A percentile compares a stretch with the other conserved stretches of the same genome.
Conservation (phyloP, 2,113 vertebrate species). For the Aphyosemion australe region DNA sequence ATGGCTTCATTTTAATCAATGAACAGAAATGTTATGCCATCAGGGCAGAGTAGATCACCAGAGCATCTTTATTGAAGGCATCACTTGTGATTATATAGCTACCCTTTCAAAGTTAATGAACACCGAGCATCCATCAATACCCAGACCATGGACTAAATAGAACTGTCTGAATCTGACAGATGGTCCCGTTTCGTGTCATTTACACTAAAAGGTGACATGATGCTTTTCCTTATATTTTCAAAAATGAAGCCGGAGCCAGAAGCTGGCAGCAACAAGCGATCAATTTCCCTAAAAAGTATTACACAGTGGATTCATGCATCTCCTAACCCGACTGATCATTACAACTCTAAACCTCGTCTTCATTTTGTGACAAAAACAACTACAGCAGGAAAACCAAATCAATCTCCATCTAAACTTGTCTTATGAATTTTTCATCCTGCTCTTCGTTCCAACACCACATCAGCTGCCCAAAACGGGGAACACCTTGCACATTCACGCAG, state of each 20-base stretch:
- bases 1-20: slow-evolving; percentile 40
- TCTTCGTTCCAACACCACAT: neutral
- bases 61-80: slow-evolving; percentile 17
- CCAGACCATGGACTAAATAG: neutral
- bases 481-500: neutral
- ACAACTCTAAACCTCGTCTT: neutral
- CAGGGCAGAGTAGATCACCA: neutral
- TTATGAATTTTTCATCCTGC: slow-evolving; percentile 5
- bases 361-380: neutral
- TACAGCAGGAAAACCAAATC: neutral
- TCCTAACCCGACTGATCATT: no score
- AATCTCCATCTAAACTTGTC: neutral
- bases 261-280: no score
- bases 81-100: slow-evolving; percentile 24
- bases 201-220: slow-evolving; percentile 15
- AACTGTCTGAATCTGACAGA: slow-evolving; percentile 23
- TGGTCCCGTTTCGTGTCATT: slow-evolving; percentile 49
- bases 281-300: no score
- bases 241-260: slow-evolving; percentile 2
- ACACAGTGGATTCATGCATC: no score
- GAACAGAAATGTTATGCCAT: slow-evolving; percentile 9
- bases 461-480: neutral
- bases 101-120: slow-evolving; percentile 53
- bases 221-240: neutral
- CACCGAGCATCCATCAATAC: slow-evolving; percentile 23